These are phyloP conservation scores for Panthera uncia DNA, from an alignment of 2,113 vertebrate species.

Conservation along the genomic window DNA sequence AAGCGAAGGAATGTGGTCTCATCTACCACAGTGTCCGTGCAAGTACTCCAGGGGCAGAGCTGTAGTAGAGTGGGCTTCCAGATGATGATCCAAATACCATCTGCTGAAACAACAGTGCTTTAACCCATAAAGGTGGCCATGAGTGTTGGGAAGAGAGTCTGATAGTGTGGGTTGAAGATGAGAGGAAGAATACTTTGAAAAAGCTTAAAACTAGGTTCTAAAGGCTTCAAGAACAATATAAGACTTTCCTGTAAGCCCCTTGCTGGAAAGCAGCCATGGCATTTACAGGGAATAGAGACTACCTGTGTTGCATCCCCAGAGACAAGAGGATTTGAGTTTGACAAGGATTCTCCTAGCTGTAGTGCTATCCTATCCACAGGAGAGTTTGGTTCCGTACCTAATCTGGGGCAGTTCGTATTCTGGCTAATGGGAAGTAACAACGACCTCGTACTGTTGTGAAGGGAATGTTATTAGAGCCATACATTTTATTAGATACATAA, in stretches of 20 bases:
- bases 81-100: background rate
- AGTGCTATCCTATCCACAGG: background rate
- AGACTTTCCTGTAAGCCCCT: background rate
- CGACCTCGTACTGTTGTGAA: background rate
- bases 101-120: background rate
- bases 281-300: background rate
- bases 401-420: background rate
- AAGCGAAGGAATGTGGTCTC: background rate
- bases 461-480: background rate
- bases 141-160: background rate
- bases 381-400: background rate
- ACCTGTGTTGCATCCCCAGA: accelerated
- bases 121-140: background rate
- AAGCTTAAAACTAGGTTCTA: background rate
- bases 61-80: background rate
- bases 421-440: background rate
- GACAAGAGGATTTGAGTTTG: background rate
- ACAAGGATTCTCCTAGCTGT: background rate
- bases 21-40: accelerated
- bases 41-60: background rate
- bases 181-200: background rate
- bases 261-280: background rate
- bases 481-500: background rate
- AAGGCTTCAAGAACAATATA: background rate
- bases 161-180: background rate